Base-by-base conservation (phyloP, 2,888 invertebrate species). In the Sminthurinus aureus region DNA sequence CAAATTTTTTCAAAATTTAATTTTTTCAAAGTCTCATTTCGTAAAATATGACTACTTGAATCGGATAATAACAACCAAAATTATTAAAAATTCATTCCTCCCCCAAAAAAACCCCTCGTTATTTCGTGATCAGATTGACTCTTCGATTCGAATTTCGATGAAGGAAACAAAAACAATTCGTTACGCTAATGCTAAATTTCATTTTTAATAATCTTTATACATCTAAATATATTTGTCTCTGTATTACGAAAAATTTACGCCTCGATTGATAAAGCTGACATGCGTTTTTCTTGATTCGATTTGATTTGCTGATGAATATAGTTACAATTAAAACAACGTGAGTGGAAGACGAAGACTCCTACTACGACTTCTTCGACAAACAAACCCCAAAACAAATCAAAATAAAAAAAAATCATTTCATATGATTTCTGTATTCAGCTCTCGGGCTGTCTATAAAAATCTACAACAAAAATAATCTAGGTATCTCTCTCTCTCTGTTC, bases 301-400 rank as follows among this genome's bases (percentile, higher is more conserved):
- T 69, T 69, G 67, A 69, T 69, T 69, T 69, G 67, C 67, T 69
- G 67, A 20, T 69, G 67, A 69, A 69, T 69, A 69, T 22, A 69
- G 67, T 69, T 69, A 69, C 67, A 69, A 20, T 69, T 69, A 69
- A 69, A 15, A 69, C 13, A 20, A 15, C n/a, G 13, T 69, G n/a
- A 15, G 67, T 15, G n/a, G 13, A 11, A 15, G n/a, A 20, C 67
- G 67, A 69, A n/a, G 67, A 69, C 67, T 38, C 38, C 38, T 69
- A 69, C 67, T 18, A 69, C 67, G 67, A 69, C 58, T 69, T 69
- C 67, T 69, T 20, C 67, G n/a, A 69, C 67, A 69, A 69, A 20
- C 67, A 69, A 69, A 69, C 20, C 67, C 4, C 67, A 18, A 11
- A 38, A 38, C 38, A 38, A 38, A 38, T 38, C 38, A 38, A 38